Percentiles rank a stretch among this genome's conserved stretches.
Evolutionary conservation across 37 sponge, comb jelly and placozoan species (phyloP).

Genomic region (Ephydatia muelleri): DNA sequence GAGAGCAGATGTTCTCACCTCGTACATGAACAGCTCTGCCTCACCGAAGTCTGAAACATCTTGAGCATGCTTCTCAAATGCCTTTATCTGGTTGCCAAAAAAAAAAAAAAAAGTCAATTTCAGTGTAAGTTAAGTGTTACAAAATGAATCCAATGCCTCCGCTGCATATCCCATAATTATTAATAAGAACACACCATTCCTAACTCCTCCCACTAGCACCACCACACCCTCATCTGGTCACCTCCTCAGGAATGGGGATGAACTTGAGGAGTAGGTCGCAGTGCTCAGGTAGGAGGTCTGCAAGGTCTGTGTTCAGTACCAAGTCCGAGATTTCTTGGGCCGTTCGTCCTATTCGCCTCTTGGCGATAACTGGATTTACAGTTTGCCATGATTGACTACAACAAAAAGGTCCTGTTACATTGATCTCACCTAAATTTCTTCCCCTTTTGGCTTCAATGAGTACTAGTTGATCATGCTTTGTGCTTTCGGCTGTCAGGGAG

Average conservation of each 20-base stretch:
- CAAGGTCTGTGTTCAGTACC: slow-evolving; percentile 73
- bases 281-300: slow-evolving; percentile 70
- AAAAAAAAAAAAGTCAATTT: neutral
- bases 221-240: neutral
- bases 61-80: slow-evolving; percentile 53
- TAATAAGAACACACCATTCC: neutral
- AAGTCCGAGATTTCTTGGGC: slow-evolving; percentile 39
- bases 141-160: no score
- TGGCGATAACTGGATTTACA: slow-evolving; percentile 67
- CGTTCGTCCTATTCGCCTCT: slow-evolving; percentile 68
- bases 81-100: slow-evolving; percentile 30
- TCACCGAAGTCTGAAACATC: slow-evolving; percentile 68
- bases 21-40: slow-evolving; percentile 83
- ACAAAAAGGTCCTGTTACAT: neutral
- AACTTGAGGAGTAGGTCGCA: slow-evolving; percentile 83
- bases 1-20: slow-evolving; percentile 33
- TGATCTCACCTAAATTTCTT: slow-evolving; percentile 52
- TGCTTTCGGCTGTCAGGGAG: neutral
- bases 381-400: neutral
- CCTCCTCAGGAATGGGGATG: slow-evolving; percentile 84
- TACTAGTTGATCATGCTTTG: slow-evolving; percentile 24
- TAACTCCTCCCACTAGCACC: neutral
- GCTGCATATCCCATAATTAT: no score
- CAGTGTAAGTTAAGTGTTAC: no score
- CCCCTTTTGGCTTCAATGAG: slow-evolving; percentile 60